These are phyloP conservation scores for Apolygus lucorum DNA, from an alignment of 1,140 invertebrate species.

Conservation along the genomic window DNA sequence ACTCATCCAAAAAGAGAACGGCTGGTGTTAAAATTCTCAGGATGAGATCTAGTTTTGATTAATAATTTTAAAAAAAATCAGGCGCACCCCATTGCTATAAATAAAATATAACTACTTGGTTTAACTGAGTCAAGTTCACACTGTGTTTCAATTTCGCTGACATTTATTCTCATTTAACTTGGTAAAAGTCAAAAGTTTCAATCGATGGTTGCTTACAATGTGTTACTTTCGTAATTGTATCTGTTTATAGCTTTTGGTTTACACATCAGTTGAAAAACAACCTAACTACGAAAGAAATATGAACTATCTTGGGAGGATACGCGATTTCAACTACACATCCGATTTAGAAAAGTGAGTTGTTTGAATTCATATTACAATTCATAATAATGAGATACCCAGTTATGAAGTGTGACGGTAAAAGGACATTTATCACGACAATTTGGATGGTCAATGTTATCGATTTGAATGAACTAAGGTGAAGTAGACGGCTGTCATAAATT, in stretches of 20 bases:
- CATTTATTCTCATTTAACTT: neutral
- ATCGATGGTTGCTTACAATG: too few species aligned
- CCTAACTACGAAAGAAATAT: neutral
- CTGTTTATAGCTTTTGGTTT: neutral
- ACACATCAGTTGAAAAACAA: neutral
- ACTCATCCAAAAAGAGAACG: too few species aligned
- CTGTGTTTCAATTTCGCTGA: neutral
- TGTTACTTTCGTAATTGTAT: too few species aligned
- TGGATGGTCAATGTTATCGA: neutral
- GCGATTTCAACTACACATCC: slow-evolving; percentile 19
- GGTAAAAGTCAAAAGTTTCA: neutral
- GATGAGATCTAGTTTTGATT: too few species aligned
- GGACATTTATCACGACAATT: neutral
- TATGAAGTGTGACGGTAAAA: neutral
- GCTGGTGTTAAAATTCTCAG: too few species aligned
- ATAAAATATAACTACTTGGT: neutral
- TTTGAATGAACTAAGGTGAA: neutral
- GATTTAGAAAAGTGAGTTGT: slow-evolving; percentile 20
- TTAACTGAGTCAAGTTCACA: neutral
- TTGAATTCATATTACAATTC: neutral
- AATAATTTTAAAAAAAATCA: too few species aligned
- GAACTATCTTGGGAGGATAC: neutral
- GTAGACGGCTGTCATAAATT: neutral
- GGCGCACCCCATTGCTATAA: too few species aligned
- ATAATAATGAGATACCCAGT: neutral